Conservation (phyloP, 2,888 invertebrate genomes). For the Pseudococcus jackbeardsleyi region DNA sequence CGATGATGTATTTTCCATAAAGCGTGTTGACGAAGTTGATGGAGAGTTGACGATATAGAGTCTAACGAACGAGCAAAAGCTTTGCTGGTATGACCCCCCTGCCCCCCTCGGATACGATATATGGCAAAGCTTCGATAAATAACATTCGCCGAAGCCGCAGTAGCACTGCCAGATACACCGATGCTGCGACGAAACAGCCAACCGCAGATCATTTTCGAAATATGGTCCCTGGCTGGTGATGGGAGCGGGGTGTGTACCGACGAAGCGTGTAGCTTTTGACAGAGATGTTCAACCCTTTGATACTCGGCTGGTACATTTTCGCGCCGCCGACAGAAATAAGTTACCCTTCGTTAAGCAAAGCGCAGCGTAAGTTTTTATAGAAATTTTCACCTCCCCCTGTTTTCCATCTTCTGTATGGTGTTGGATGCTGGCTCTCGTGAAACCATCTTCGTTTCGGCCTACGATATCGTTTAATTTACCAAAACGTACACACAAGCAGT, state of each 20-base stretch:
- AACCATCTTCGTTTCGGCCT: no score
- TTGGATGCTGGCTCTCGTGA: no score
- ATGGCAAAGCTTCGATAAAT: slow-evolving; percentile 57
- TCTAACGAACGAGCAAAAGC: slow-evolving; percentile 9
- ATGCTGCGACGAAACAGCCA: slow-evolving; percentile 34
- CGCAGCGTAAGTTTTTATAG: neutral
- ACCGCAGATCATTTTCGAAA: slow-evolving; percentile 58
- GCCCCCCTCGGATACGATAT: neutral
- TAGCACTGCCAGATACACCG: neutral
- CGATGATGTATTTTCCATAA: slow-evolving; percentile 55
- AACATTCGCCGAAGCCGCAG: slow-evolving; percentile 4
- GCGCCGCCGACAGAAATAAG: slow-evolving; percentile 8
- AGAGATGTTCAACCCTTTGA: slow-evolving; percentile 57
- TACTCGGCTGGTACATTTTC: neutral
- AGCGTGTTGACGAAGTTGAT: slow-evolving; percentile 51
- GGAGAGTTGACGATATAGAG: slow-evolving; percentile 52
- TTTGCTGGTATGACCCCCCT: neutral
- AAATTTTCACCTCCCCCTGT: neutral
- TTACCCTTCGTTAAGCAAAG: slow-evolving; percentile 52
- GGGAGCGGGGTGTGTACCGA: neutral
- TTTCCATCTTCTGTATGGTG: neutral
- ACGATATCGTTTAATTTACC: slow-evolving; percentile 44
- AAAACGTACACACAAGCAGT: neutral
- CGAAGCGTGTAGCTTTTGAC: slow-evolving; percentile 10
- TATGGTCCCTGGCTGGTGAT: neutral